These are phyloP conservation scores for Polylopha cassiicola DNA, from an alignment of 2,888 invertebrate species.

Conservation along the genomic window DNA sequence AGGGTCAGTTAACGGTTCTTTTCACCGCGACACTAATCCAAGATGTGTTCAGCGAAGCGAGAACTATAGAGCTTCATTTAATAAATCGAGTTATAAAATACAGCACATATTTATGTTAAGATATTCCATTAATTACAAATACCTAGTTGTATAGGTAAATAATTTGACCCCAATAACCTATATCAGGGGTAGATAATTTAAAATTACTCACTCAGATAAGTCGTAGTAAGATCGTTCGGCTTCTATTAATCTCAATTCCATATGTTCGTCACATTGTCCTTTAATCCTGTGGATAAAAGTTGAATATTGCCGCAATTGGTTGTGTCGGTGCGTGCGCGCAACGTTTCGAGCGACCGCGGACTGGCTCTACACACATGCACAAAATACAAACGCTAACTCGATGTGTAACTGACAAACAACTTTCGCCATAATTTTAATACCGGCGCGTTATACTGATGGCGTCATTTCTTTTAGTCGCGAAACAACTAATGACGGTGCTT, in stretches of 20 bases:
- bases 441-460: constrained; percentile 1
- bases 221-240: neutral
- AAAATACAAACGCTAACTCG: constrained; percentile 10
- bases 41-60: too few species aligned
- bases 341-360: constrained; percentile 5
- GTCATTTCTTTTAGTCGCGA: constrained; percentile 7
- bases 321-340: constrained; percentile 12
- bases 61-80: too few species aligned
- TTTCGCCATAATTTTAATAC: constrained; percentile 15
- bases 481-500: constrained; percentile 2
- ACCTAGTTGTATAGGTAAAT: constrained; percentile 4
- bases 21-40: too few species aligned
- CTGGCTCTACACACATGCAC: constrained; percentile 16
- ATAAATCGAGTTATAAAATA: too few species aligned
- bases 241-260: constrained; percentile 8
- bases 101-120: too few species aligned
- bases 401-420: constrained; percentile 11
- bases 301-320: too few species aligned
- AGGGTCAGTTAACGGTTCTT: constrained; percentile 7
- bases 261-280: constrained; percentile 16
- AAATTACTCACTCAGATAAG: constrained; percentile 15
- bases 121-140: constrained; percentile 14
- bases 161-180: constrained; percentile 12
- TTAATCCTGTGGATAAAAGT: too few species aligned
- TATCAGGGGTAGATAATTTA: neutral